These are phyloP conservation scores for Epinephelus malabaricus DNA, from an alignment of 2,797 vertebrate genomes.

Conservation along the genomic window DNA sequence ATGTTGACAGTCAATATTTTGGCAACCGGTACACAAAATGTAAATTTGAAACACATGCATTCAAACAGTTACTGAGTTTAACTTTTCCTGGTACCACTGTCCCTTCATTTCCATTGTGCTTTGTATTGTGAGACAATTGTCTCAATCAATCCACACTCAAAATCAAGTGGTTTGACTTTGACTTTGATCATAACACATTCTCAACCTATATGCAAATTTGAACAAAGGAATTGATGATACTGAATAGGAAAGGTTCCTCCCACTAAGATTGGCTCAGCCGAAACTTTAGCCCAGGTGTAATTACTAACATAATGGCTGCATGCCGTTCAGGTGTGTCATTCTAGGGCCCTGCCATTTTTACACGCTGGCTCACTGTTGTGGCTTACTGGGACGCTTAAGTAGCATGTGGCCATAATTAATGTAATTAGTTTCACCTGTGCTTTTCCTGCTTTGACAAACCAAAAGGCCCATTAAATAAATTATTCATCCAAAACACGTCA, in stretches of 20 bases:
- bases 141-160: not conserved
- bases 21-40: not conserved
- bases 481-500: not conserved
- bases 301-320: not conserved
- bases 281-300: not conserved
- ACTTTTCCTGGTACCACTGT: not conserved
- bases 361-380: not conserved
- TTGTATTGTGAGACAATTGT: not conserved
- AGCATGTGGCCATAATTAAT: not conserved
- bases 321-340: not conserved
- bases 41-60: not conserved
- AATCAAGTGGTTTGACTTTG: not conserved
- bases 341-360: not conserved
- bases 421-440: not conserved
- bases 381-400: not conserved
- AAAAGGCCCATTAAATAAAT: not conserved
- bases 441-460: not conserved
- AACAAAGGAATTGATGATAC: not conserved
- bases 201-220: not conserved
- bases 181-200: not conserved
- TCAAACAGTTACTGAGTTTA: not conserved
- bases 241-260: not conserved
- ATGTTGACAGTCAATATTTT: not conserved
- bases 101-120: not conserved
- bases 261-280: not conserved